Percentiles rank a stretch among this genome's conserved stretches.
These are phyloP conservation scores for Rhingia rostrata DNA, from an alignment of 2,888 invertebrate species.

Conservation along the genomic window DNA sequence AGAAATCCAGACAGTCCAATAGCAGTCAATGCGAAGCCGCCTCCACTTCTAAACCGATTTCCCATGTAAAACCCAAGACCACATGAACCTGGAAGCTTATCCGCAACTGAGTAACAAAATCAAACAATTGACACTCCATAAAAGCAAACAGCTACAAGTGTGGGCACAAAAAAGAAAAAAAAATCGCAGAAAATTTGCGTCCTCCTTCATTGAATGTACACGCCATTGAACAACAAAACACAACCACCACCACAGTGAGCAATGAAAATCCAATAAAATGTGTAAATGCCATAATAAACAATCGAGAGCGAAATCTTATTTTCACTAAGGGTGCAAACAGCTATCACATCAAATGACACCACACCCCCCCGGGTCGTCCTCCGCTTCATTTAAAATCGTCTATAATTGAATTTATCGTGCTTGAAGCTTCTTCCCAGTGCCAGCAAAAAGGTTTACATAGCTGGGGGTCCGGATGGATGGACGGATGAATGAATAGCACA, in stretches of 20 bases:
- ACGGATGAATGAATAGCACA: constrained; percentile 44
- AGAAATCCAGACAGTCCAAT: too few species aligned
- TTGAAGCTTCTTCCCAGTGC: constrained; percentile 36
- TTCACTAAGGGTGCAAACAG: constrained; percentile 33
- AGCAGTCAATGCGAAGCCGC: too few species aligned
- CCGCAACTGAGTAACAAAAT: not conserved
- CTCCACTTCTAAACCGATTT: too few species aligned
- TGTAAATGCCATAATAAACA: constrained; percentile 67
- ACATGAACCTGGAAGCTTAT: too few species aligned
- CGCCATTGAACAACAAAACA: constrained; percentile 1
- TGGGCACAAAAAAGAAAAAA: not conserved
- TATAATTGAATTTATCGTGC: constrained; percentile 64
- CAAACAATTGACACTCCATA: constrained; percentile 2
- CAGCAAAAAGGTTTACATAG: not conserved
- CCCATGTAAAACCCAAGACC: too few species aligned
- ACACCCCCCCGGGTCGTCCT: not conserved
- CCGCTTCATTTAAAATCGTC: constrained; percentile 40
- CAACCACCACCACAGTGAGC: constrained; percentile 10
- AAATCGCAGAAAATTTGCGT: not conserved
- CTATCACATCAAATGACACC: constrained; percentile 28
- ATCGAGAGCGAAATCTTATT: constrained; percentile 60
- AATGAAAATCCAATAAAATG: constrained; percentile 61
- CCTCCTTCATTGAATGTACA: not conserved
- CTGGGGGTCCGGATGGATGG: not conserved
- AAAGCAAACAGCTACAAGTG: not conserved